Evolutionary conservation across 2,888 invertebrate genomes (phyloP), one percentile per base, ranked within the genome.

Genomic region (Peribatodes rhomboidaria): DNA sequence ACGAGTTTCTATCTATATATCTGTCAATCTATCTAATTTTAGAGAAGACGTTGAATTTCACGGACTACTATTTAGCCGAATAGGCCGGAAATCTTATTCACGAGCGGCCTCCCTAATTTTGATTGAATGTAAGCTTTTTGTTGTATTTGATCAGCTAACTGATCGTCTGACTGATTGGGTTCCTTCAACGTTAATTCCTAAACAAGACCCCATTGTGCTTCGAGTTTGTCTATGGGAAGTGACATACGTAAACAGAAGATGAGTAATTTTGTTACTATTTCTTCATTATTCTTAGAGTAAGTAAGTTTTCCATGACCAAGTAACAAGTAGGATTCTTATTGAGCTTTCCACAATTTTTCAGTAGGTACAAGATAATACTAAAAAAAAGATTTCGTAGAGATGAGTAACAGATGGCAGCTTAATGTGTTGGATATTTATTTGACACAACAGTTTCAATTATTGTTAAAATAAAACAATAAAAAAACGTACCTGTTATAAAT

Each of bases 91-190:
- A 33, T 8, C 22, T 22, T 20, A n/a, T 22, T 16, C 33, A 37
- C 1, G 14, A 10, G 9, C 41, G 10, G 44, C 46, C 60, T 57
- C 56, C 57, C 60, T 61, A 57, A 41, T 52, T 56, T 52, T 65
- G 92, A 92, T 92, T 89, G 91, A 90, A 88, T 87, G 89, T 89
- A 83, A 86, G 87, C 85, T 88, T 90, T 90, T 90, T 90, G 88
- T 89, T 87, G 78, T 89, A 85, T 91, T 91, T 92, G 91, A 89
- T 89, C 86, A 88, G 83, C 86, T 89, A 91, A 90, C 89, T 86
- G 89, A 89, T 87, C 86, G 83, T 78, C 75, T 74, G 82, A 79
- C 81, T 89, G 91, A 91, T 91, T 90, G 88, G 88, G 75, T 81
- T 85, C 82, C 84, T 88, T 88, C 85, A 85, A 83, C 81, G 85